Conservation (phyloP, 2,113 vertebrate species). For the Xiphophorus hellerii region DNA sequence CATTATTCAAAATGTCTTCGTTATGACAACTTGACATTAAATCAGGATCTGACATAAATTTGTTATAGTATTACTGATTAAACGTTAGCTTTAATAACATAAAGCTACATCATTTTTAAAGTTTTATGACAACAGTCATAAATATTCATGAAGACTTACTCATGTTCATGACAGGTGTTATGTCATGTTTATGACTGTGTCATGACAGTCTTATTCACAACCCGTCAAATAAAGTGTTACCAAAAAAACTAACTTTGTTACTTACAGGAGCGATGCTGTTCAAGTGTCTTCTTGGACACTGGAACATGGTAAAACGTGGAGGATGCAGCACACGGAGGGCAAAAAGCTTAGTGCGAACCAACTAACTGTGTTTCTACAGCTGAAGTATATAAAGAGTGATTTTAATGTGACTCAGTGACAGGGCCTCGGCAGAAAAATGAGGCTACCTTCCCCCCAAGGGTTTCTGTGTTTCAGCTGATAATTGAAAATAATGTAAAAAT, state of each 20-base stretch:
- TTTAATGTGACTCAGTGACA: constrained; percentile 68
- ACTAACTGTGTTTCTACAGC: constrained; percentile 48
- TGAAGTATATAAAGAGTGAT: constrained; percentile 65
- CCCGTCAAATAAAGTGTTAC: too few relatives aligned
- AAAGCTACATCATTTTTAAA: too few relatives aligned
- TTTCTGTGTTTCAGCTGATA: constrained; percentile 73
- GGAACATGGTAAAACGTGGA: neutral
- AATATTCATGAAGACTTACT: too few relatives aligned
- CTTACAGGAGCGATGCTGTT: neutral
- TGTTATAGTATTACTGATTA: too few relatives aligned
- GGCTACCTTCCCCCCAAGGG: constrained; percentile 72
- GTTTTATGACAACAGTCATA: too few relatives aligned
- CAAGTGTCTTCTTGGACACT: neutral
- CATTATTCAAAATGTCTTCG: too few relatives aligned
- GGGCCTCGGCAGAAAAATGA: constrained; percentile 71
- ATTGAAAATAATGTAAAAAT: constrained; percentile 84
- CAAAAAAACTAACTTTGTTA: neutral
- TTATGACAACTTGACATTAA: too few relatives aligned
- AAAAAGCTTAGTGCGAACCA: constrained; percentile 36
- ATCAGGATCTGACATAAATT: too few relatives aligned
- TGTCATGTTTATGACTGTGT: too few relatives aligned
- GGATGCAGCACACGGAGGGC: constrained; percentile 4
- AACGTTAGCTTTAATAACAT: too few relatives aligned
- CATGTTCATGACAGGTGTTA: too few relatives aligned
- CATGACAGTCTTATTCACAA: too few relatives aligned